Evolutionary conservation across 1,140 invertebrate genomes (phyloP), one percentile per base, ranked within the genome.

Genomic region (Piezodorus guildinii): DNA sequence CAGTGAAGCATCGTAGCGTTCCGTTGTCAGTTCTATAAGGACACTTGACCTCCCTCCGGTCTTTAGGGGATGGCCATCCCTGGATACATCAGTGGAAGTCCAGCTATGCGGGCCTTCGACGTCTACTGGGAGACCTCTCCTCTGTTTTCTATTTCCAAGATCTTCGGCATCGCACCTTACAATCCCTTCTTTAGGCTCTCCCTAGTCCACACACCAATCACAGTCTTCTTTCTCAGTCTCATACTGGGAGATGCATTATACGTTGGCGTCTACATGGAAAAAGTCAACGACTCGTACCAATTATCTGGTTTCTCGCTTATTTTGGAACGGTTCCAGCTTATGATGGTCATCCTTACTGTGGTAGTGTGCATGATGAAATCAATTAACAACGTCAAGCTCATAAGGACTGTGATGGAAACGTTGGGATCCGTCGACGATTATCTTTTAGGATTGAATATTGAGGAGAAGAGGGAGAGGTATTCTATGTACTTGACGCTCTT

Each of bases 271-370:
- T 15, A 16, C 17, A 65, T 65, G 64, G 30, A 65, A 17, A 52
- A 59, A 39, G 21, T 59, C 4, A 65, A 65, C 25, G 16, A 44
- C 16, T 51, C 54, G n/a, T 65, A 51, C 23, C 15, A 60, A 54
- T 25, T 65, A 16, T 65, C 64, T 10, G 25, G n/a, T 15, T 65
- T 60, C 34, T 65, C 64, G 1, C 46, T 65, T 12, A 54, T 62
- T 10, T 45, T 65, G 17, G 64, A 65, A 39, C 34, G 64, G 43
- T 17, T 27, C 45, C 64, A 65, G 51, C 27, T 56, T 21, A 30
- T 61, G 1, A 65, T 65, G 19, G 34, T 65, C 45, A 23, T 44
- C 5, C 5, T 45, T 15, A 21, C 60, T 14, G 10, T 65, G 2
- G 9, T 43, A 10, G 25, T 62, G 15, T 61, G 19, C 25, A 9